Evolutionary conservation across 2,797 vertebrate species (phyloP).

Genomic region (Mormyrus hasselquistii): DNA sequence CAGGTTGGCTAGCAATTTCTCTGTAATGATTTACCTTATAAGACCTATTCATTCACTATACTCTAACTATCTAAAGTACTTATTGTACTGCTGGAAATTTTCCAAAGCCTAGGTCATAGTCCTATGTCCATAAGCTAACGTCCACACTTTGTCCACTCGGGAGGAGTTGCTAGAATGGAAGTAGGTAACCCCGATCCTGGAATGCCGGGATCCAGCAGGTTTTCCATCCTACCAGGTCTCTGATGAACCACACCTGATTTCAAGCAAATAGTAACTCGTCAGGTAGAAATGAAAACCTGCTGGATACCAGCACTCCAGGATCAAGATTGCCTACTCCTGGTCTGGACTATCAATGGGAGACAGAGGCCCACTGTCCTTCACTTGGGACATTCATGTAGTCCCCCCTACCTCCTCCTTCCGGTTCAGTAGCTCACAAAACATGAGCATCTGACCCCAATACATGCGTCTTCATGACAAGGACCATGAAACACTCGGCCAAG

Average conservation of each 20-base stretch:
- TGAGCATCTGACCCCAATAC: background rate
- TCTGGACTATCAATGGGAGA: background rate
- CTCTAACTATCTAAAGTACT: background rate
- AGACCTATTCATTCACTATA: background rate
- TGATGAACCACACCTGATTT: background rate
- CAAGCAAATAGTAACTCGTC: background rate
- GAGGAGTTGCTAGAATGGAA: background rate
- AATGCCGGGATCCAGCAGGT: background rate
- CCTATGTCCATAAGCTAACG: background rate
- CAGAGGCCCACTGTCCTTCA: background rate
- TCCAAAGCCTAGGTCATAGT: background rate
- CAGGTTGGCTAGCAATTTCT: background rate
- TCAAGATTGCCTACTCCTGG: background rate
- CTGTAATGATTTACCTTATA: background rate
- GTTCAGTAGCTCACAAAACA: slow-evolving; percentile 5
- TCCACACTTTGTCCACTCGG: background rate
- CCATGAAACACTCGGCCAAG: background rate
- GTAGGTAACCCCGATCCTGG: background rate
- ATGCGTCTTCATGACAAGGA: background rate
- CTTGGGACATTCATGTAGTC: background rate
- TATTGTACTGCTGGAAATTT: background rate
- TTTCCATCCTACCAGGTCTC: background rate
- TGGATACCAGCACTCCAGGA: background rate
- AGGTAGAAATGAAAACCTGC: background rate
- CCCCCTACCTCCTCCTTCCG: background rate